Percentiles rank a stretch among this genome's conserved stretches.
phyloP scores from a whole-genome alignment of 2,113 vertebrate species.

The Eonycteris spelaea region DNA sequence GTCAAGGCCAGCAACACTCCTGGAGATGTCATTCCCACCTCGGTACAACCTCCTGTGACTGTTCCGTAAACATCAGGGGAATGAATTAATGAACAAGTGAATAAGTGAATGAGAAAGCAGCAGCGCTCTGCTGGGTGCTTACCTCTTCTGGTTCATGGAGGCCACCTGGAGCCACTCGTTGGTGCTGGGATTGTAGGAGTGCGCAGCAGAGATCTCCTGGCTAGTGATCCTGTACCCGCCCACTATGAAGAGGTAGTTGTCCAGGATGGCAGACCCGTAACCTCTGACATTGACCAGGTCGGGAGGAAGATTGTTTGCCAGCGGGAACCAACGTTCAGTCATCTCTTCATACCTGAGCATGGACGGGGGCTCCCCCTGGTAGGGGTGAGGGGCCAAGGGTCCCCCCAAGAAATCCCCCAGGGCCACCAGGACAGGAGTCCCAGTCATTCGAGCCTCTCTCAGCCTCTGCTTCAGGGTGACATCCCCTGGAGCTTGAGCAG shows the following conservation, averaged over 20 bases:
- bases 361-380: slow-evolving; percentile 87
- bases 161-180: slow-evolving; percentile 94
- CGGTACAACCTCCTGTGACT: neutral
- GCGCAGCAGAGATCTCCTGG: slow-evolving; percentile 93
- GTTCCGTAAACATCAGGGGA: neutral
- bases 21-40: neutral
- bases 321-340: slow-evolving; percentile 89
- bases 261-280: slow-evolving; percentile 89
- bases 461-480: slow-evolving; percentile 83
- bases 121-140: slow-evolving; percentile 22
- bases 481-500: slow-evolving; percentile 52
- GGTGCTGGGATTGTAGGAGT: slow-evolving; percentile 94
- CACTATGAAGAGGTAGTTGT: slow-evolving; percentile 95
- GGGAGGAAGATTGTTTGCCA: slow-evolving; percentile 87
- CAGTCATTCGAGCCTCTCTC: slow-evolving; percentile 88
- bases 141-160: slow-evolving; percentile 98
- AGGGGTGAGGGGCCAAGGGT: slow-evolving; percentile 76
- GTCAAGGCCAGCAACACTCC: neutral
- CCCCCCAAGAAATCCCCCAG: slow-evolving; percentile 88
- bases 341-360: slow-evolving; percentile 91
- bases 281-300: slow-evolving; percentile 93
- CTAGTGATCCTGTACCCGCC: slow-evolving; percentile 93
- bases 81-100: neutral
- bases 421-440: slow-evolving; percentile 88
- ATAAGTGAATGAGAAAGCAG: neutral